Percentiles rank a stretch among this genome's conserved stretches.
Evolutionary conservation across 2,113 vertebrate species (phyloP).

Genomic region (Nerophis ophidion): DNA sequence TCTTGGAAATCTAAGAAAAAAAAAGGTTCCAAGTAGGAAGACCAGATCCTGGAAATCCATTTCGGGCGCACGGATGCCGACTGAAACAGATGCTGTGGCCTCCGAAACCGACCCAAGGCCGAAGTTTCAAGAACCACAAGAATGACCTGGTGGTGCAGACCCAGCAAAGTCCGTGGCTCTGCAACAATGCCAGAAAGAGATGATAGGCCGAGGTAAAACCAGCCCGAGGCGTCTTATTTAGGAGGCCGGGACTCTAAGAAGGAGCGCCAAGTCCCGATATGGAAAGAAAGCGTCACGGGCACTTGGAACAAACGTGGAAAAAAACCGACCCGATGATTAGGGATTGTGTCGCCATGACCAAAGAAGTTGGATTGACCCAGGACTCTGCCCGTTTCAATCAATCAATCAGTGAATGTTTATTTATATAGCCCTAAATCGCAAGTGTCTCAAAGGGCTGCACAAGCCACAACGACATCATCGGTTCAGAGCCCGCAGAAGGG

Average conservation of each 20-base stretch:
- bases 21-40: slow-evolving; percentile 27
- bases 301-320: slow-evolving; percentile 63
- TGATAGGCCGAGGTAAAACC: slow-evolving; percentile 67
- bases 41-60: slow-evolving; percentile 49
- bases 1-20: slow-evolving; percentile 23
- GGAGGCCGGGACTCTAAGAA: slow-evolving; percentile 51
- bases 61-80: slow-evolving; percentile 27
- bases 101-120: slow-evolving; percentile 45
- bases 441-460: too few relatives aligned
- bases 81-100: slow-evolving; percentile 60
- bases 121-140: slow-evolving; percentile 29
- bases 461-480: too few relatives aligned
- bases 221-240: slow-evolving; percentile 60
- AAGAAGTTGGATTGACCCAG: slow-evolving; percentile 28
- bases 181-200: slow-evolving; percentile 59
- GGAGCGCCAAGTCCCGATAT: slow-evolving; percentile 43
- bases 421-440: too few relatives aligned
- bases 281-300: slow-evolving; percentile 53
- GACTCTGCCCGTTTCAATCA: slow-evolving; percentile 26
- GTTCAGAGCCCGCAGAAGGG: too few relatives aligned
- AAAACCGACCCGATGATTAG: slow-evolving; percentile 45
- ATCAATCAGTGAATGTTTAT: too few relatives aligned
- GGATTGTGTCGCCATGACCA: slow-evolving; percentile 29
- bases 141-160: slow-evolving; percentile 22
- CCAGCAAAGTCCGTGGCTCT: slow-evolving; percentile 36